Percentiles rank a stretch among this genome's conserved stretches.
phyloP scores from a whole-genome alignment of 1,140 invertebrate genomes.

The Camponotus floridanus region DNA sequence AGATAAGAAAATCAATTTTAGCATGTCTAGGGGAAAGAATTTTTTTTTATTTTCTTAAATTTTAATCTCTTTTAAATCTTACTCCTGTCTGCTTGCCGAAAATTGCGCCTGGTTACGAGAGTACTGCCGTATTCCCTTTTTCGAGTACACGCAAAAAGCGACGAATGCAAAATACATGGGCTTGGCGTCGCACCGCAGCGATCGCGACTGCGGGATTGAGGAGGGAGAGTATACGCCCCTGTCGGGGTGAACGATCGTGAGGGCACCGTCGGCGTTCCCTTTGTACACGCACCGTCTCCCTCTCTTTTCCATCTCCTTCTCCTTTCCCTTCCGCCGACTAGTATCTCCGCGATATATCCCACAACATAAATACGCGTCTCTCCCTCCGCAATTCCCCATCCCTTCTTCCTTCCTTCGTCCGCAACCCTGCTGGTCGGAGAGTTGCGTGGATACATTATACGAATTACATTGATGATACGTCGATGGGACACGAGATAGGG shows the following conservation, averaged over 20 bases:
- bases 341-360: conserved; percentile 67
- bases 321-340: conserved; percentile 7
- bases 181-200: conserved; percentile 62
- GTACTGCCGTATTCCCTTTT: conserved; percentile 17
- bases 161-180: conserved; percentile 72
- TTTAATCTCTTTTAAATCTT: not conserved
- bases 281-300: conserved; percentile 74
- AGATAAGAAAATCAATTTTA: not conserved
- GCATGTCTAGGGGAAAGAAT: not conserved
- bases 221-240: conserved; percentile 71
- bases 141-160: conserved; percentile 64
- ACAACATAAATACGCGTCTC: conserved; percentile 65
- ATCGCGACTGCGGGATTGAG: conserved; percentile 53
- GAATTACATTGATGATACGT: conserved; percentile 78
- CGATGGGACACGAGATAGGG: conserved; percentile 76
- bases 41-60: not conserved
- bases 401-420: not conserved
- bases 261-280: conserved; percentile 75
- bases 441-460: conserved; percentile 76
- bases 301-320: conserved; percentile 48
- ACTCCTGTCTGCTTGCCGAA: not conserved
- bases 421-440: conserved; percentile 33
- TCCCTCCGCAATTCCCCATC: conserved; percentile 12
- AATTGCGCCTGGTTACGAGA: conserved; percentile 4
- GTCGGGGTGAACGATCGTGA: conserved; percentile 77